Conservation (phyloP, 2,113 vertebrate genomes). For the Australoheros scitulus region DNA sequence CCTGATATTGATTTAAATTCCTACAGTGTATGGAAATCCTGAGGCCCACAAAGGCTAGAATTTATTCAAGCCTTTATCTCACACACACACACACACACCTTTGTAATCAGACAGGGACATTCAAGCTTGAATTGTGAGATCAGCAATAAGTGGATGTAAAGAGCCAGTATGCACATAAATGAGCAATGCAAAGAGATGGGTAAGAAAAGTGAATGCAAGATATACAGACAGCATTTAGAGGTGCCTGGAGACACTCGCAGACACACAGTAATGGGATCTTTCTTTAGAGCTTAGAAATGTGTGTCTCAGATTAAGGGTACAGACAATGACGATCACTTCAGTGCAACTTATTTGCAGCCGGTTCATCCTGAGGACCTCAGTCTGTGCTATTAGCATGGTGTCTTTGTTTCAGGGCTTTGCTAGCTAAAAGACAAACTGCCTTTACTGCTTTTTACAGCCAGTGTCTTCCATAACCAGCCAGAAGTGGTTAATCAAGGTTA, state of each 20-base stretch:
- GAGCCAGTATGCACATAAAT: neutral
- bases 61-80: neutral
- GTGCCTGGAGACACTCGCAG: neutral
- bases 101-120: neutral
- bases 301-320: neutral
- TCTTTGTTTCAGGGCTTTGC: neutral
- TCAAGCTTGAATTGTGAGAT: neutral
- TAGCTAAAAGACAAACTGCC: neutral
- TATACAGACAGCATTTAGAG: neutral
- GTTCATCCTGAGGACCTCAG: neutral
- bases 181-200: neutral
- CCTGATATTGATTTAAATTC: neutral
- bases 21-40: neutral
- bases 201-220: neutral
- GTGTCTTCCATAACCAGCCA: neutral
- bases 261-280: neutral
- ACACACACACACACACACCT: neutral
- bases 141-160: neutral
- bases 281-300: neutral
- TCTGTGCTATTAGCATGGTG: neutral
- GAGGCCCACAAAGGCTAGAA: neutral
- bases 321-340: neutral
- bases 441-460: neutral
- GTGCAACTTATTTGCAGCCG: neutral
- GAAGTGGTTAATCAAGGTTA: neutral